Conservation (phyloP, 2,888 invertebrate genomes). For the Spodoptera picta region DNA sequence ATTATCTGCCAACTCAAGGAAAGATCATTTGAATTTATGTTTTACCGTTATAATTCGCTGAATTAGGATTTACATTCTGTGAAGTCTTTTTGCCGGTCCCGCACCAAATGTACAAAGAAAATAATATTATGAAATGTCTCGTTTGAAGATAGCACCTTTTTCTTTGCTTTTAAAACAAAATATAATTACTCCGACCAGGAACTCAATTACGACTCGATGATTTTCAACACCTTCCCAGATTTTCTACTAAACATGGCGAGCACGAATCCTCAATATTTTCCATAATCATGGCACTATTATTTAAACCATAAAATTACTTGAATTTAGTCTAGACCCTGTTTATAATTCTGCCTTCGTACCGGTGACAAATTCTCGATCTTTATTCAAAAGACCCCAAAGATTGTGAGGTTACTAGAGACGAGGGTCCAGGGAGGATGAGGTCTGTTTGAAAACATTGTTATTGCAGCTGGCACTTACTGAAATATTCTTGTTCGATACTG, state of each 20-base stretch:
- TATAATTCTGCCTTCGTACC: constrained; percentile 23
- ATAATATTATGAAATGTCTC: too few relatives aligned
- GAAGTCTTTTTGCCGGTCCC: too few relatives aligned
- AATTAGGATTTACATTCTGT: too few relatives aligned
- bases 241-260: neutral
- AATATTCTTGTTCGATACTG: neutral
- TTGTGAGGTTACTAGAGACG: neutral
- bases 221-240: neutral
- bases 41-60: too few relatives aligned
- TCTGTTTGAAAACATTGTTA: neutral
- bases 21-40: too few relatives aligned
- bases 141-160: too few relatives aligned
- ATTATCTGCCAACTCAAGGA: too few relatives aligned
- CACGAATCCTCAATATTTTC: constrained; percentile 24
- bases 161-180: too few relatives aligned
- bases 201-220: too few relatives aligned
- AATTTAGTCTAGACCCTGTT: constrained; percentile 16
- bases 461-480: neutral
- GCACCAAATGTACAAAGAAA: too few relatives aligned
- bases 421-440: neutral
- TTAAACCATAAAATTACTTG: constrained; percentile 22
- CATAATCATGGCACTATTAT: constrained; percentile 11
- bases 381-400: constrained; percentile 8
- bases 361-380: constrained; percentile 19
- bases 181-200: too few relatives aligned